Base-by-base conservation (phyloP, 2,888 invertebrate genomes). In the Phaonia tiefii region DNA sequence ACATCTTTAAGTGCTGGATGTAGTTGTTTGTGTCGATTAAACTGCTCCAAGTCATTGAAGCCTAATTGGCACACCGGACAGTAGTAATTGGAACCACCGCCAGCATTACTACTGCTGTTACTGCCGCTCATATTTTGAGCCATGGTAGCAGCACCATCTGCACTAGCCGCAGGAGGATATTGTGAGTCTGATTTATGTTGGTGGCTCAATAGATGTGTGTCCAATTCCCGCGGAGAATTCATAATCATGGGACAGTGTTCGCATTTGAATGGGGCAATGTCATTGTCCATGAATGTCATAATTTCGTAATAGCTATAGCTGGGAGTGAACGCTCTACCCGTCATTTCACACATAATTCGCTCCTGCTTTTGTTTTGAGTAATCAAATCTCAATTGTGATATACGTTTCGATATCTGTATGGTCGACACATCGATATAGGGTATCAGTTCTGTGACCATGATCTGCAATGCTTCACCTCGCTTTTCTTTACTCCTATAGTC, bases 401-500 rank as follows among this genome's bases (percentile, higher is more conserved):
- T 88, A 39, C 88, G 89, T 58, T 89, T 89, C 0, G 88, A 89
- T 63, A 89, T 89, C 80, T 89, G 88, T 71, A 89, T 89, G 54
- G 88, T 88, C 65, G 86, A 86, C 26, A 89, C 89, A 63, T 89
- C 89, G 56, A 89, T 88, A 26, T 86, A 79, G 46, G 87, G 83
- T 56, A 87, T 86, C 71, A 89, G 75, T 46, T 89, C 88, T 46
- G 84, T 76, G 0, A 87, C 89, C 88, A 89, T 89, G 73, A 85
- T 85, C 20, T 89, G 89, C 42, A 89, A 81, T 0, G 89, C 88
- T 73, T 89, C 88, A 25, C 88, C 88, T 2, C 88, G 86, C 10
- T 88, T 86, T 54, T 89, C 88, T 84, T 89, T 89, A 76, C 88
- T 89, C 37, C 88, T 88, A 76, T 89, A 89, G 60, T 89, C 89